Base-by-base conservation (phyloP, 2,113 vertebrate genomes). In the Calidris pygmaea region DNA sequence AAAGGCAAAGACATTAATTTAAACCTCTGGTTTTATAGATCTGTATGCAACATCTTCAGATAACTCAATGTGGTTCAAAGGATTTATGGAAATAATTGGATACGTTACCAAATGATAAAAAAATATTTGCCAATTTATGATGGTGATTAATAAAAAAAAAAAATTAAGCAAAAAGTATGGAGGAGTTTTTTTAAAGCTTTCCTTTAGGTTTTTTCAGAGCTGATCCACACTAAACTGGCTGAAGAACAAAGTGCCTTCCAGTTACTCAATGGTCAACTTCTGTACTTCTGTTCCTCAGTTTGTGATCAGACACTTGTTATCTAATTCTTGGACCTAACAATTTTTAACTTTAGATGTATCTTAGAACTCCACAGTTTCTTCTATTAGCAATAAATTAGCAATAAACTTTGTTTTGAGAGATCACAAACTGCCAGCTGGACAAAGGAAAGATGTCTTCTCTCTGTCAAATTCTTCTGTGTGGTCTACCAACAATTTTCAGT, bases 191-290 rank as follows among this genome's bases (percentile, higher is more conserved):
- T 92, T 72, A 82, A 94, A 93, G 47, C 37, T 94, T 93, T 88
- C 48, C 77, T 96, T 94, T 62, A 34, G 5, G 77, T 87, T 93
- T 96, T 85, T 94, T 81, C 47, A 91, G 71, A 91, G 47, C 13
- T 81, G 37, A 90, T 79, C 60, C 80, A 91, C 59, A 80, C 24
- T 67, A 48, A 85, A 47, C 10, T 58, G 53, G 32, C 80, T 87
- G 70, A 94, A 94, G 79, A 87, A 65, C 27, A 74, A 95, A 95
- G n/a, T 85, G 56, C 92, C 26, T 95, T 89, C 63, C 37, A 45
- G 27, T 91, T 92, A 93, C 95, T 96, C 65, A 92, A 1, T 27
- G 73, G 22, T 93, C 94, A 94, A 70, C 65, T 93, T 97, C 81
- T 86, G 56, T 89, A 56, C 34, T 94, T 68, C 30, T 37, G 4